Evolutionary conservation across 2,113 vertebrate genomes (phyloP).

Genomic region (Macroglossus sobrinus): DNA sequence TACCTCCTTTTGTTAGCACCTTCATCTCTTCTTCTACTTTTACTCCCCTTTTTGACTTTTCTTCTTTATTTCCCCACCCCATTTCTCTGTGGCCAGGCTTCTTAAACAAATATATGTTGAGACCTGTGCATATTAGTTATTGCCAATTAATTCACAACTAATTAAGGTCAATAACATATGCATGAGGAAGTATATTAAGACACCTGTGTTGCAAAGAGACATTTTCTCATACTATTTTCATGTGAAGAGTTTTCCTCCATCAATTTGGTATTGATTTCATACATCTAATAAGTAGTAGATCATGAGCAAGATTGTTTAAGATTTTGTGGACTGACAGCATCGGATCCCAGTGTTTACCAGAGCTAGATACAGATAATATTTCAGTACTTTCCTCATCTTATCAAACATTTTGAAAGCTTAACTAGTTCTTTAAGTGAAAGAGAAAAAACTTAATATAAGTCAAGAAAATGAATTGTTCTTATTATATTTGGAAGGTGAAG

Average conservation of each 20-base stretch:
- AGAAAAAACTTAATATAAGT: neutral
- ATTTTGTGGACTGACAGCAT: slow-evolving; percentile 63
- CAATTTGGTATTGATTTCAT: neutral
- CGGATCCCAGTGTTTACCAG: slow-evolving; percentile 35
- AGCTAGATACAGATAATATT: slow-evolving; percentile 39
- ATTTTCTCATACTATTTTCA: neutral
- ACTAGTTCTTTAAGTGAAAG: neutral
- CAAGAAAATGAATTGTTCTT: neutral
- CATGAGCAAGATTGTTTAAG: slow-evolving; percentile 49
- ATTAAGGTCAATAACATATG: neutral
- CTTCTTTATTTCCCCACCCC: neutral
- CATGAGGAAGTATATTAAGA: neutral
- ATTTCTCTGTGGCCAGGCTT: neutral
- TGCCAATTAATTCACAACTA: neutral
- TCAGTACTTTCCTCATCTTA: neutral
- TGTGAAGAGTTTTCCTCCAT: slow-evolving; percentile 5
- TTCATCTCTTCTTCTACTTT: neutral
- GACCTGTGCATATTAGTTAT: neutral
- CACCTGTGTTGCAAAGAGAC: neutral
- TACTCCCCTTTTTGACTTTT: neutral
- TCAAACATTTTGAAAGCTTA: slow-evolving; percentile 26
- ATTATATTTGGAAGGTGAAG: neutral
- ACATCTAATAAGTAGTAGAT: slow-evolving; percentile 41
- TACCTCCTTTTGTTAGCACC: neutral
- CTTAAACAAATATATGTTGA: neutral